phyloP scores from a whole-genome alignment of 2,888 invertebrate genomes.

The Diadromus collaris region DNA sequence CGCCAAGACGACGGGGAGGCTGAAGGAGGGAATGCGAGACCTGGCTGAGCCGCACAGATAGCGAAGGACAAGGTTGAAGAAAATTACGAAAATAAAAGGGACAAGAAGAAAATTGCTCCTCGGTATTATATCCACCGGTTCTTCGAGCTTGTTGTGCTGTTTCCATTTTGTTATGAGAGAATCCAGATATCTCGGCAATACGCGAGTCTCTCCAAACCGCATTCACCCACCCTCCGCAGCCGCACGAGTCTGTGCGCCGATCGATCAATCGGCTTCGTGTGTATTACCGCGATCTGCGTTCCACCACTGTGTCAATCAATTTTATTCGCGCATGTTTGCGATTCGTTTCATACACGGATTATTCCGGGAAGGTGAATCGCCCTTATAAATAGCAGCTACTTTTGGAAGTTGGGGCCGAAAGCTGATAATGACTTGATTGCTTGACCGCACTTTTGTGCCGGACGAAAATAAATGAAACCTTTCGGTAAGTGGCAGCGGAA shows the following conservation, averaged over 20 bases:
- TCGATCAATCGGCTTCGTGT: slow-evolving; percentile 51
- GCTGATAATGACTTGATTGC: too few species aligned
- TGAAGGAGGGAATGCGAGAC: slow-evolving; percentile 18
- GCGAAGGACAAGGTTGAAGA: slow-evolving; percentile 29
- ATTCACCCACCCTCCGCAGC: slow-evolving; percentile 4
- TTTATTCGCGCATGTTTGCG: slow-evolving; percentile 19
- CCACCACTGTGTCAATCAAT: neutral
- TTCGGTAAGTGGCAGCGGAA: neutral
- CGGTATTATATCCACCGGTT: slow-evolving; percentile 63
- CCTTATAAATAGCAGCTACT: neutral
- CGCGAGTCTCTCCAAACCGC: slow-evolving; percentile 21
- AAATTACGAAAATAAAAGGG: slow-evolving; percentile 30
- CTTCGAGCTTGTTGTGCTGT: slow-evolving; percentile 39
- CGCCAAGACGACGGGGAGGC: neutral
- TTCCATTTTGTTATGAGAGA: slow-evolving; percentile 60
- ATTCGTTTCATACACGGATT: neutral
- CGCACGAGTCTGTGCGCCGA: slow-evolving; percentile 24
- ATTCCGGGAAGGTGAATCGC: neutral
- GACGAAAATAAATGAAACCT: neutral
- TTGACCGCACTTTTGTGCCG: neutral
- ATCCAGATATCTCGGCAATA: slow-evolving; percentile 45
- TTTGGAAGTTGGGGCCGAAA: neutral
- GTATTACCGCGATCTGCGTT: slow-evolving; percentile 21
- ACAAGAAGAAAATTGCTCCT: slow-evolving; percentile 70
- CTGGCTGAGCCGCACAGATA: slow-evolving; percentile 20